Evolutionary conservation across 2,113 vertebrate genomes (phyloP).

Genomic region (Acrocephalus kingi): DNA sequence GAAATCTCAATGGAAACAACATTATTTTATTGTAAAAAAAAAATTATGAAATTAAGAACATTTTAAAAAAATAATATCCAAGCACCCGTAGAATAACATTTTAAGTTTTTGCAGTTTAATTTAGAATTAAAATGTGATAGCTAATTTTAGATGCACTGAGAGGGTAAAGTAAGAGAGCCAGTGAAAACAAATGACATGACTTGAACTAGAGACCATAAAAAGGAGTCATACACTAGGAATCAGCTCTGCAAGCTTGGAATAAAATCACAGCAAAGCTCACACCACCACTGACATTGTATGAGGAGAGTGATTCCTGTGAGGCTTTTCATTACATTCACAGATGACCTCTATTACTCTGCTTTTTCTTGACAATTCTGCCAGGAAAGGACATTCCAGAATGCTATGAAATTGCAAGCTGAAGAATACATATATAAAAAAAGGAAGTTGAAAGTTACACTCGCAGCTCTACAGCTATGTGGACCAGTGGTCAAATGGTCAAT

Average conservation of each 20-base stretch:
- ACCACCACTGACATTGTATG: background rate
- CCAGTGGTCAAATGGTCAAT: slow-evolving; percentile 20
- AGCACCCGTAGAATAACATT: background rate
- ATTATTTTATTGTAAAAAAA: background rate
- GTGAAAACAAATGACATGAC: background rate
- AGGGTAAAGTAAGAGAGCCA: background rate
- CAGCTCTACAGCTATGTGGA: background rate
- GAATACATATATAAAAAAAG: background rate
- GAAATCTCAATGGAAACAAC: background rate
- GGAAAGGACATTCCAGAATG: background rate
- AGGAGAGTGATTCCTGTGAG: background rate
- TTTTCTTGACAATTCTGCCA: background rate
- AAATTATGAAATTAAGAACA: background rate
- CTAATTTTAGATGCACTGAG: background rate
- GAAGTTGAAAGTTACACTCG: background rate
- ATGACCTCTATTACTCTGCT: slow-evolving; percentile 46
- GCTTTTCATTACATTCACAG: slow-evolving; percentile 38
- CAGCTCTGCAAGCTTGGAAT: background rate
- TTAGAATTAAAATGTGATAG: background rate
- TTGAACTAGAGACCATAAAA: background rate
- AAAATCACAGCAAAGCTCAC: slow-evolving; percentile 1
- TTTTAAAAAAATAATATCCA: background rate
- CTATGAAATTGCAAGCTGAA: slow-evolving; percentile 4
- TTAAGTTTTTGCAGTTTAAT: background rate
- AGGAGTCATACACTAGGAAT: background rate